These are phyloP conservation scores for Sanderia malayensis DNA, from an alignment of 30 jellyfish, hydroid and myxozoan species.

Conservation along the genomic window DNA sequence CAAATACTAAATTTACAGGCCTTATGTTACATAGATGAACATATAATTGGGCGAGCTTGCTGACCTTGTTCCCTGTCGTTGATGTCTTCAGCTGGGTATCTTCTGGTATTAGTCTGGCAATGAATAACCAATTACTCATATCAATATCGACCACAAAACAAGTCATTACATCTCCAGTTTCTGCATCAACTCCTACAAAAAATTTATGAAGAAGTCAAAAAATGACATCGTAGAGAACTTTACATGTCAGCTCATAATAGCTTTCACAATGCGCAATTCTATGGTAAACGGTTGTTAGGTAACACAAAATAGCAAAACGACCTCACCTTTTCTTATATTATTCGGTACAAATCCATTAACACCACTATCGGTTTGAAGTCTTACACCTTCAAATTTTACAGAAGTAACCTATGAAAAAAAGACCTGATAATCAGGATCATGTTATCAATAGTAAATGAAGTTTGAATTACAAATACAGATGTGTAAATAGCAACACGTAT, in stretches of 20 bases:
- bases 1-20: no score
- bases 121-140: conserved; percentile 31
- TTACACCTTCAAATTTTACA: conserved; percentile 40
- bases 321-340: conserved; percentile 32
- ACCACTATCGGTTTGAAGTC: conserved; percentile 43
- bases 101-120: conserved; percentile 49
- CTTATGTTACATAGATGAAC: no score
- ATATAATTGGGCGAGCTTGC: background rate
- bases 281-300: no score
- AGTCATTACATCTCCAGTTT: conserved; percentile 59
- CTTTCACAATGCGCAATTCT: background rate
- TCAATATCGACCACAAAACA: conserved; percentile 66
- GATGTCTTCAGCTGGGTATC: background rate
- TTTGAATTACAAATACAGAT: no score
- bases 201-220: background rate
- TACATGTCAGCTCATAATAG: no score
- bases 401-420: conserved; percentile 45
- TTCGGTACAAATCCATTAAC: conserved; percentile 47
- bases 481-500: no score
- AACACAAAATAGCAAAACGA: no score
- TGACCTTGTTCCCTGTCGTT: background rate
- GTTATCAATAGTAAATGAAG: background rate
- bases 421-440: background rate
- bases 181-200: conserved; percentile 46
- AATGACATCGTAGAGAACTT: no score